Base-by-base conservation (phyloP, 2,888 invertebrate genomes). In the Sussaba pulchella region DNA sequence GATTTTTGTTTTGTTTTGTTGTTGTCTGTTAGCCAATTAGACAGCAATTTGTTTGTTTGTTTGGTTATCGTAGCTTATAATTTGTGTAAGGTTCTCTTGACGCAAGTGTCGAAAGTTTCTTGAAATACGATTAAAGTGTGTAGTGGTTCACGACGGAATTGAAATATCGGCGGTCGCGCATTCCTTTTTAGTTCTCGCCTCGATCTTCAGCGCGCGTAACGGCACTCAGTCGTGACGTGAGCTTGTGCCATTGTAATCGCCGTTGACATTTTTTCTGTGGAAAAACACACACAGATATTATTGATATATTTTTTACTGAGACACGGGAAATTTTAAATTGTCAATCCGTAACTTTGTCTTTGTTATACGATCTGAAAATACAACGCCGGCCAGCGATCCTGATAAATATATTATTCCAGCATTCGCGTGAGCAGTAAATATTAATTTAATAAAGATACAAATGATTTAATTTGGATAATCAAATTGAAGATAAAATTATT, bases 221-320 rank as follows among this genome's bases (percentile, higher is more conserved):
- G 39, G 54, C 61, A 63, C 21, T 83, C 66, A 81, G 43, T 83
- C 78, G 78, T 79, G 78, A 74, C 81, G 78, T 43, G 83, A 83
- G 31, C 74, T 74, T 26, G 70, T 72, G 43, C 75, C 83, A 50
- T 83, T 83, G 61, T 76, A 82, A 70, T 83, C 82, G 45, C 82
- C 81, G 50, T 84, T 84, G 21, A 81, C 76, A 69, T 82, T 76
- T 81, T 83, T 83, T 78, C 84, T 84, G 74, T n/a, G 64, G 36
- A 75, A 39, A 75, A 12, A 54, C 52, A 26, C 8, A 43, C 14
- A 17, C 4, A 43, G 31, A 50, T 10, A 47, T 47, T 10, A 31
- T 36, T 36, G 57, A 12, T 12, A 24, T 52, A 12, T 12, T 0
- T 4, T n/a, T 12, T 12, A 2, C 12, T n/a, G 52, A 52, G 3